Evolutionary conservation across 2,797 vertebrate genomes (phyloP), one percentile per base, ranked within the genome.

Genomic region (Capromys pilorides): DNA sequence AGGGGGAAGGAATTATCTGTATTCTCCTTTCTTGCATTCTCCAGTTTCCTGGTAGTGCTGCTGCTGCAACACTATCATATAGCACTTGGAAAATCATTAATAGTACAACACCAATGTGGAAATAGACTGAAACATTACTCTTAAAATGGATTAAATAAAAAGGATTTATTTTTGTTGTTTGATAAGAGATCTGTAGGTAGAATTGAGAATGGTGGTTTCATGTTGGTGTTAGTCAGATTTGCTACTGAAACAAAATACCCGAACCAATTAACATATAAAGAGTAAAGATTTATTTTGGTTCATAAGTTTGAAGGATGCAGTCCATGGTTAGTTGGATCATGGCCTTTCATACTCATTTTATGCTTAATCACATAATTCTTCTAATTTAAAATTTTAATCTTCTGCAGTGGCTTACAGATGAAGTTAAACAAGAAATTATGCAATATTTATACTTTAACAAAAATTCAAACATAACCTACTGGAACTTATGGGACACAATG

Each of bases 321-420:
- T 36, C 45, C 3, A 9, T 12, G 71, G 21, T 79, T n/a, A 22
- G 11, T 79, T 11, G 22, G 31, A 26, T 24, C 51, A 36, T 21
- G 45, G 31, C 31, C 22, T 86, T 81, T 94, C 61, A 78, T 14
- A 11, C 49, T 69, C 84, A 85, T 51, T 73, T 90, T 86, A 61
- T 84, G 26, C 31, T 62, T 91, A 75, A 54, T n/a, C n/a, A 89
- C 3, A 33, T 36, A 75, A 86, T 88, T 83, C 24, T 90, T 92
- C 54, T 90, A 49, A 86, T 91, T 84, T 77, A 95, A 93, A 91
- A 78, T 82, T 87, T 41, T 93, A 13, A 71, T 78, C 28, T 95
- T 78, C 57, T 71, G 78, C 45, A 45, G 45, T 45, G 45, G 4
- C 4, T 8, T 45, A 45, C 8, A 45, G 45, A 45, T 45, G 45